Evolutionary conservation across 1,140 invertebrate genomes (phyloP).

Genomic region (Zaprionus vittiger): DNA sequence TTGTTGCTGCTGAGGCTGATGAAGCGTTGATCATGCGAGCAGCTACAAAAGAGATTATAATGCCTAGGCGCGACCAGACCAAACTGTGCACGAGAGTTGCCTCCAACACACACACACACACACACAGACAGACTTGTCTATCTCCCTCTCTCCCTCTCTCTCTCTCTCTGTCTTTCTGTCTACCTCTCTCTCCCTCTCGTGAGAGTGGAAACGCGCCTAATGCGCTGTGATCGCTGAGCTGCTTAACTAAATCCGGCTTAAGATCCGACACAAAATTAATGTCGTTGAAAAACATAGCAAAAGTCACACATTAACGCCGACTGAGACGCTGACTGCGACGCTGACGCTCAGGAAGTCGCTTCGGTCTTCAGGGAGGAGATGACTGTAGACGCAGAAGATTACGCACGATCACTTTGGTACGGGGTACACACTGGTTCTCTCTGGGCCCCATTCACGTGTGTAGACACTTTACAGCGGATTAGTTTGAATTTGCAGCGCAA

Average conservation of each 20-base stretch:
- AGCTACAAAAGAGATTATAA: slow-evolving; percentile 84
- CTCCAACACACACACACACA: neutral
- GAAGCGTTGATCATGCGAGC: slow-evolving; percentile 80
- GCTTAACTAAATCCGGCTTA: slow-evolving; percentile 84
- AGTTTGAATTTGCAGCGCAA: slow-evolving; percentile 67
- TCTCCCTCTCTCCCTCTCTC: neutral
- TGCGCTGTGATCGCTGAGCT: slow-evolving; percentile 71
- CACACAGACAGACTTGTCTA: neutral
- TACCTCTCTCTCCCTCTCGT: neutral
- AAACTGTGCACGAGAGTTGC: slow-evolving; percentile 65
- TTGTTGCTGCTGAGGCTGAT: slow-evolving; percentile 37
- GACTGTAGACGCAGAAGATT: neutral
- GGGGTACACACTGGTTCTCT: neutral
- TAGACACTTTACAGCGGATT: slow-evolving; percentile 77
- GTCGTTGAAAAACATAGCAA: slow-evolving; percentile 84
- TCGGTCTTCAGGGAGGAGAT: neutral
- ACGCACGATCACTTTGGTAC: neutral
- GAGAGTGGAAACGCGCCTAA: slow-evolving; percentile 36
- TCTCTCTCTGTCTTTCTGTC: neutral
- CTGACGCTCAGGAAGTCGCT: slow-evolving; percentile 61
- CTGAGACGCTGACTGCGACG: slow-evolving; percentile 37
- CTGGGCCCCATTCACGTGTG: slow-evolving; percentile 39
- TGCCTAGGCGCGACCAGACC: slow-evolving; percentile 73
- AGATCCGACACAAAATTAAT: slow-evolving; percentile 84
- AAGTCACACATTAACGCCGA: slow-evolving; percentile 83